Conservation (phyloP, 2,888 invertebrate genomes). For the Pomacea canaliculata region DNA sequence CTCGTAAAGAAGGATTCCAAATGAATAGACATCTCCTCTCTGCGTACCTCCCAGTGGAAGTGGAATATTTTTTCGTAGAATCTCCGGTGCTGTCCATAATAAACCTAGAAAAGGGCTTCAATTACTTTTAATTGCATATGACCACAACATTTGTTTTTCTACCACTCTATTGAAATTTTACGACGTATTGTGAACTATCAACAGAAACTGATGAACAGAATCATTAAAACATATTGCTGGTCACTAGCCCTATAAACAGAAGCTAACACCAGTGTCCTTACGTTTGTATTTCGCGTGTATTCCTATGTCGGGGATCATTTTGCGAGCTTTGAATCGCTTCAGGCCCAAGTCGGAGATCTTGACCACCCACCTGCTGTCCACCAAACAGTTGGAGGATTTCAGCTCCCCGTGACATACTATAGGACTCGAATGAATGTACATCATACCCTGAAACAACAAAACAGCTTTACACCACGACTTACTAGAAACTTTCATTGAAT, state of each 20-base stretch:
- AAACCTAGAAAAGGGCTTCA: slow-evolving; percentile 73
- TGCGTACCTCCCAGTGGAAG: slow-evolving; percentile 76
- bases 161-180: no score
- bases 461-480: neutral
- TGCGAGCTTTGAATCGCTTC: slow-evolving; percentile 40
- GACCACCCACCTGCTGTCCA: slow-evolving; percentile 66
- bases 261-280: slow-evolving; percentile 26
- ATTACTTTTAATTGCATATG: no score
- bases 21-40: slow-evolving; percentile 77
- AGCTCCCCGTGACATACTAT: slow-evolving; percentile 62
- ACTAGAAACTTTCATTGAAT: neutral
- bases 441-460: slow-evolving; percentile 55
- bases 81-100: slow-evolving; percentile 96
- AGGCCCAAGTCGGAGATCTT: slow-evolving; percentile 64
- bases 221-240: no score
- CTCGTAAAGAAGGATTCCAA: slow-evolving; percentile 74
- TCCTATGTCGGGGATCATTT: slow-evolving; percentile 37
- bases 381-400: slow-evolving; percentile 61
- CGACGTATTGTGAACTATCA: no score
- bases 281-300: slow-evolving; percentile 43
- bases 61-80: slow-evolving; percentile 61
- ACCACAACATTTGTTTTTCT: no score
- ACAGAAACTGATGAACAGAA: no score
- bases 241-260: no score
- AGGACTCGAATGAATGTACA: slow-evolving; percentile 60